Conservation (phyloP, 2,888 invertebrate species). For the Malachius bipustulatus region DNA sequence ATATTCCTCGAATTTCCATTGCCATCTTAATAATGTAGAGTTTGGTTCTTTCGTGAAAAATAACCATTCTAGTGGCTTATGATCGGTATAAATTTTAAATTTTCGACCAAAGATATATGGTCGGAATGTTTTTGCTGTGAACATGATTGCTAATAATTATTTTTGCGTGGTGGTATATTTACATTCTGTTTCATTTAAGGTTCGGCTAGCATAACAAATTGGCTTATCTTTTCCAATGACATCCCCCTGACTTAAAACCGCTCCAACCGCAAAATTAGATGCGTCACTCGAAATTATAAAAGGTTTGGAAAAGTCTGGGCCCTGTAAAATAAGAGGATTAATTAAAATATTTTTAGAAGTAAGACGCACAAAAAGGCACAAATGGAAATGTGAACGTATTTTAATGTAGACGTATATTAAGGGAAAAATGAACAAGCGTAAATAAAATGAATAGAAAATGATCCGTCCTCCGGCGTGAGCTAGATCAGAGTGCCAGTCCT, state of each 20-base stretch:
- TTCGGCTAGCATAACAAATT: slow-evolving; percentile 2
- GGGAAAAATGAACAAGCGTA: too few relatives aligned
- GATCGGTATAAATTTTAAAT: background rate
- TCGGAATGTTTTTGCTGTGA: background rate
- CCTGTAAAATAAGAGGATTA: too few relatives aligned
- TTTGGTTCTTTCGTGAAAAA: background rate
- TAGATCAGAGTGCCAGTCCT: too few relatives aligned
- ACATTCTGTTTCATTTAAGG: background rate
- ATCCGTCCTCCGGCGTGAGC: too few relatives aligned
- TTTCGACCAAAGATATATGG: background rate
- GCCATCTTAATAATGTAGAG: slow-evolving; percentile 1
- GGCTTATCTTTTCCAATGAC: too few relatives aligned
- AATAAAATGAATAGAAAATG: too few relatives aligned
- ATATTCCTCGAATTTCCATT: background rate
- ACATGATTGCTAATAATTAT: background rate
- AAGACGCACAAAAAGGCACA: too few relatives aligned
- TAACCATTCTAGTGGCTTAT: background rate
- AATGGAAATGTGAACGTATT: too few relatives aligned
- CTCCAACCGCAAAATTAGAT: background rate
- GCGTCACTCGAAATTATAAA: background rate
- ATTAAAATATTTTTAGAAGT: too few relatives aligned
- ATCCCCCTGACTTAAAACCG: background rate
- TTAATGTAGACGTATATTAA: too few relatives aligned
- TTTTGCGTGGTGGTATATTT: background rate
- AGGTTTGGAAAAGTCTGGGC: slow-evolving; percentile 1